Percentiles rank a stretch among this genome's conserved stretches.
Conservation (phyloP, 2,113 vertebrate species). For the Dasyprocta punctata region DNA sequence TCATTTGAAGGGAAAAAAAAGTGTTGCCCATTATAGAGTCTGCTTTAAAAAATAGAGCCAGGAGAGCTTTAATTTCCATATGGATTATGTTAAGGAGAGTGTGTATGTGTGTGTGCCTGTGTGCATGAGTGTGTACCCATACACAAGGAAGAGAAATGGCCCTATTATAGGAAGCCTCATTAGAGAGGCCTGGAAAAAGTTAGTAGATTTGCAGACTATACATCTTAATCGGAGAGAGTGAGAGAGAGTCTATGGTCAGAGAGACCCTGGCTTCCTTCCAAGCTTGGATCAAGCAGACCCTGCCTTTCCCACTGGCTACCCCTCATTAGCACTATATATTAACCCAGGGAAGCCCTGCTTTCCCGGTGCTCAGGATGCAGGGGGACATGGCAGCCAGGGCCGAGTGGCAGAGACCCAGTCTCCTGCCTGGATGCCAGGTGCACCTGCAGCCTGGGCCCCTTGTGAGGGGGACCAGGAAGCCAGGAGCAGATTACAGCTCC, state of each 20-base stretch:
- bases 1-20: slow-evolving; percentile 81
- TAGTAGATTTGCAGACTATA: slow-evolving; percentile 89
- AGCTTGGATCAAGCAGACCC: slow-evolving; percentile 81
- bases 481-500: background rate
- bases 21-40: slow-evolving; percentile 80
- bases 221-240: slow-evolving; percentile 85
- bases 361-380: slow-evolving; percentile 14
- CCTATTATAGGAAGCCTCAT: slow-evolving; percentile 86
- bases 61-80: slow-evolving; percentile 84
- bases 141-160: slow-evolving; percentile 82
- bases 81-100: slow-evolving; percentile 86
- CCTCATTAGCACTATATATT: slow-evolving; percentile 81
- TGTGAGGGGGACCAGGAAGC: background rate
- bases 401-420: background rate
- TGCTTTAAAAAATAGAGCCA: slow-evolving; percentile 78
- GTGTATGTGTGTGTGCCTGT: background rate
- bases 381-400: background rate
- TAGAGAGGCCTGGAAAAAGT: slow-evolving; percentile 89
- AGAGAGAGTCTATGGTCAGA: slow-evolving; percentile 76
- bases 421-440: slow-evolving; percentile 49
- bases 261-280: slow-evolving; percentile 85
- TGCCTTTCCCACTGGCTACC: slow-evolving; percentile 81
- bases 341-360: slow-evolving; percentile 63
- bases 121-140: slow-evolving; percentile 64
- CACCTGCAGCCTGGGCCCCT: background rate